Evolutionary conservation across 2,888 invertebrate genomes (phyloP).

Genomic region (Molanna angustata): DNA sequence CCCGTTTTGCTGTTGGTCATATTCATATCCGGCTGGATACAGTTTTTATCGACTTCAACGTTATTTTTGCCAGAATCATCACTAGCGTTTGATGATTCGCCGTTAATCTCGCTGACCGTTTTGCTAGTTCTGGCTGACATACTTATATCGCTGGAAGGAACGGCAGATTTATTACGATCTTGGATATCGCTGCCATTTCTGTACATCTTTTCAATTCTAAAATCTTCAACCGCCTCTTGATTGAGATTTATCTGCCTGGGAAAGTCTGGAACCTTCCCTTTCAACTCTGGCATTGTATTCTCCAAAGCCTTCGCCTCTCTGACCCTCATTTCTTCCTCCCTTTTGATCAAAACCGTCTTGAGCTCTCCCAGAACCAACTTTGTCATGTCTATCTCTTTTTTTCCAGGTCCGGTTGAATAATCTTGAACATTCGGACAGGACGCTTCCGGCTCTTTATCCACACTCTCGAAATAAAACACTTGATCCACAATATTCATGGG

Average conservation of each 20-base stretch:
- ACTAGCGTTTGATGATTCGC: no score
- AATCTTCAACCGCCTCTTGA: not conserved
- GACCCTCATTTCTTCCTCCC: conserved; percentile 52
- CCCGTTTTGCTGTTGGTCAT: no score
- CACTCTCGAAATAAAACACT: conserved; percentile 50
- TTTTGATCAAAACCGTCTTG: conserved; percentile 47
- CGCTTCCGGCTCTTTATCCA: conserved; percentile 42
- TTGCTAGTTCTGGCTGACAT: no score
- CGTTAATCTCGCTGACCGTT: no score
- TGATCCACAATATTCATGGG: conserved; percentile 47
- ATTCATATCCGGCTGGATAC: no score
- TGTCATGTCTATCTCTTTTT: conserved; percentile 45
- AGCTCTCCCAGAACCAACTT: conserved; percentile 47
- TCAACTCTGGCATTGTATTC: conserved; percentile 50
- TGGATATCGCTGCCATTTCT: no score
- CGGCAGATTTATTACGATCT: no score
- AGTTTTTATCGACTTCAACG: no score
- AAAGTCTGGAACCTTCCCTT: conserved; percentile 45
- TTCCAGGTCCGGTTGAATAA: conserved; percentile 45
- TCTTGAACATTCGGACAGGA: conserved; percentile 37
- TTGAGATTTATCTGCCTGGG: conserved; percentile 43
- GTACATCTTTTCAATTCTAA: conserved; percentile 1
- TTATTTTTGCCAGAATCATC: no score
- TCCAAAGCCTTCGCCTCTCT: conserved; percentile 49
- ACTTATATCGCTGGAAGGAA: no score